Evolutionary conservation across 2,113 vertebrate species (phyloP), one percentile per base, ranked within the genome.

Genomic region (Lipophrys pholis): DNA sequence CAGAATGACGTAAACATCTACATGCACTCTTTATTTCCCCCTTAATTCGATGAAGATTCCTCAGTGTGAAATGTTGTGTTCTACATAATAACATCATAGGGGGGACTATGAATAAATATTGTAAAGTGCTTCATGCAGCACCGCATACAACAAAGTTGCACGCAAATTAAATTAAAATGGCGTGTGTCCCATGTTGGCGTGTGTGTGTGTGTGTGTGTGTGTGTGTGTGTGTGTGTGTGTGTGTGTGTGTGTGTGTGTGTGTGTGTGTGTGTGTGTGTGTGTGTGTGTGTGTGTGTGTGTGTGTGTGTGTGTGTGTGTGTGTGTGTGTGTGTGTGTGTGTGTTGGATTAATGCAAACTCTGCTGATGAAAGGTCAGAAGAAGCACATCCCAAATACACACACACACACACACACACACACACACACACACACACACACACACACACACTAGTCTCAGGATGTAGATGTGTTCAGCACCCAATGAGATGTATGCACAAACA

Each of bases 361-460:
- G 61, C 67, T 62, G 56, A 74, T 77, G 45, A 89, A 90, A 87
- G 87, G 87, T 91, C 84, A 88, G 46, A 51, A 62, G 46, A 82
- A 76, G 76, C 69, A 63, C 68, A 73, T 71, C 58, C 53, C 35
- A n/a, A 56, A 35, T 61, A 17, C 46, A 17, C 50, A 39, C 35
- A 61, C 49, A 57, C 50, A 54, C 12, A 41, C 11, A 53, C 35
- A n/a, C n/a, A 69, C 51, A 41, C n/a, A 43, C 49, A 38, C 11
- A 46, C 36, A 50, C 63, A 36, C 35, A 15, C 50, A 35, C 61
- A 17, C 46, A 17, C 51, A 39, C 35, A 61, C 49, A 57, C 45
- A 50, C 12, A 49, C 52, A 50, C 42, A 35, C 9, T 30, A 40
- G 7, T 8, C n/a, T 17, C 51, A 54, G 49, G 65, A 74, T 72